These are phyloP conservation scores for Thripadectes ignobilis DNA, from an alignment of 2,797 vertebrate genomes.

Conservation along the genomic window DNA sequence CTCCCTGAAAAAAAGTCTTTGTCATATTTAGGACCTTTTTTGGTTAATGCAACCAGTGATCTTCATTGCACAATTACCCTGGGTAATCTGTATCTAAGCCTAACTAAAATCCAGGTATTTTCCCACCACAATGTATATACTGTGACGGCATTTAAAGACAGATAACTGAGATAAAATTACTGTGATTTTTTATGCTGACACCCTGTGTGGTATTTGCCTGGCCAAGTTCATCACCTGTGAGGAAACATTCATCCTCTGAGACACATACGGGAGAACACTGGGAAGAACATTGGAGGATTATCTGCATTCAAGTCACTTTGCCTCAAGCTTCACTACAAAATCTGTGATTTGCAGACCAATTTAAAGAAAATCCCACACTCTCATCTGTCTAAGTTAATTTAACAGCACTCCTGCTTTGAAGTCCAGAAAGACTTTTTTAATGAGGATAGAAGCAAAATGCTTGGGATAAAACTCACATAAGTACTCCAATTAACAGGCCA, in stretches of 20 bases:
- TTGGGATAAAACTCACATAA: neutral
- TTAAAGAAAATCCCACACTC: conserved; percentile 37
- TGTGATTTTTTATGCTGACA: neutral
- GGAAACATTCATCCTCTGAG: neutral
- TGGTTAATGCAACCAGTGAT: neutral
- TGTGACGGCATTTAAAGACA: neutral
- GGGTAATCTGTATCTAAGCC: neutral
- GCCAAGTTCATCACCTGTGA: neutral
- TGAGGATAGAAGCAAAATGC: neutral
- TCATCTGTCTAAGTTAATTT: conserved; percentile 11
- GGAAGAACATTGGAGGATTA: neutral
- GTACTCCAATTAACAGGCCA: neutral
- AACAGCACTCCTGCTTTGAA: conserved; percentile 20
- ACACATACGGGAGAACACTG: neutral
- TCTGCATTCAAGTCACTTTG: conserved; percentile 16
- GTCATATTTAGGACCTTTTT: neutral
- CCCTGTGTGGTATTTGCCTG: neutral
- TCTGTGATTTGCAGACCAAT: conserved; percentile 15
- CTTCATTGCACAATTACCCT: neutral
- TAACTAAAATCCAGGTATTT: neutral
- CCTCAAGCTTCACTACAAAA: neutral
- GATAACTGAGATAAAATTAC: neutral
- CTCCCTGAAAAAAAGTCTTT: neutral
- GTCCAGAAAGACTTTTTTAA: conserved; percentile 17
- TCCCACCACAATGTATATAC: neutral